Base-by-base conservation (phyloP, 2,888 invertebrate species). In the Hirtodrosophila confusa region DNA sequence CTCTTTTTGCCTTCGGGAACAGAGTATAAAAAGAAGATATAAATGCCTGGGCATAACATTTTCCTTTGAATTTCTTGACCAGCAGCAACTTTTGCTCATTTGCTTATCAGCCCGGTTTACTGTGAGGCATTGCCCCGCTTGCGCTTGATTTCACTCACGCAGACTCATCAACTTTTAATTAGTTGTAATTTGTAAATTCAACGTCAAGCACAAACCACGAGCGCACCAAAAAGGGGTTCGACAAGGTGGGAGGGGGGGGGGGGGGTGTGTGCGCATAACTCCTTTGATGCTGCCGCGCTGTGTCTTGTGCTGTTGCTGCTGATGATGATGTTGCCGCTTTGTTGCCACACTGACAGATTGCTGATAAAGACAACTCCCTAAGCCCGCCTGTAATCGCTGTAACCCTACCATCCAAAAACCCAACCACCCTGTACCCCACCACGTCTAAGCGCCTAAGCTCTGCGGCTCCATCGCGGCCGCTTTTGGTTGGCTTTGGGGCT, bases 101-200 rank as follows among this genome's bases (percentile, higher is more conserved):
- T 86, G 80, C 78, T 78, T 84, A 78, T 84, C 80, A 68, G 66
- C 10, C 10, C 5, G 7, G 48, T 33, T 36, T 43, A 24, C 12
- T 31, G 10, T 12, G 48, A 24, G 48, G 44, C 58, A 31, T 31
- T 31, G 31, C 8, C 55, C 35, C 69, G 1, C 17, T 17, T 74
- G 67, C 69, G 82, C 85, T 69, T 86, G 87, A 84, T 84, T 84
- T 84, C 85, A 77, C 87, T 87, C 82, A 84, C 79, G 88, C 85
- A 88, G 84, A 83, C 84, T 86, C 86, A 88, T 89, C 89, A 89
- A 88, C 82, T 87, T 88, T 88, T 89, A 89, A 89, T 89, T 89
- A 88, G 88, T 89, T 88, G 87, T 88, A 89, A 89, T 89, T 89
- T 89, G 89, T 89, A 80, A 77, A 82, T 78, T 88, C 75, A 88